These are phyloP conservation scores for Chloroceryle aenea DNA, from an alignment of 2,113 vertebrate species.

Conservation along the genomic window DNA sequence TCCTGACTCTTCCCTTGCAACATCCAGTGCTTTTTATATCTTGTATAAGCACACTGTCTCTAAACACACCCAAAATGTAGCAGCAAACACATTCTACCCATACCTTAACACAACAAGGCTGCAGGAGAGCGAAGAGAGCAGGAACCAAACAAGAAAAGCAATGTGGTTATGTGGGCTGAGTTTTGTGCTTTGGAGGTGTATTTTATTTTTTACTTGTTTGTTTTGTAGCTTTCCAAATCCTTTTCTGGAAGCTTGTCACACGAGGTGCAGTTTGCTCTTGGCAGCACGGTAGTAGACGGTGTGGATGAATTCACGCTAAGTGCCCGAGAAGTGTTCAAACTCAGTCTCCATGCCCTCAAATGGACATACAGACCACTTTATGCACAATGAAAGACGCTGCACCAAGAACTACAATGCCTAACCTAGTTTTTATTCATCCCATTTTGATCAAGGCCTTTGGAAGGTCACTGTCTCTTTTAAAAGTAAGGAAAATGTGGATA, in stretches of 20 bases:
- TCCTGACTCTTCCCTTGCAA: background rate
- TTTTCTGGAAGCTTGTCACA: background rate
- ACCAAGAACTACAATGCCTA: conserved; percentile 33
- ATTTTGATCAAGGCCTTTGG: conserved; percentile 67
- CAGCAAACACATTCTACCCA: background rate
- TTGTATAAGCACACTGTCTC: background rate
- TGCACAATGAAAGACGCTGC: conserved; percentile 58
- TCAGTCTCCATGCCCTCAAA: conserved; percentile 46
- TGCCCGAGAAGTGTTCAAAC: conserved; percentile 33
- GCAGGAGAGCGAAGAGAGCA: background rate
- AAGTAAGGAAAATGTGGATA: conserved; percentile 76
- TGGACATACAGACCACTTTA: conserved; percentile 29
- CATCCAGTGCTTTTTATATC: background rate
- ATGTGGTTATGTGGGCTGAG: background rate
- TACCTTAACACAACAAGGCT: background rate
- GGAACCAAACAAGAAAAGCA: background rate
- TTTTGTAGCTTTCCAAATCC: background rate
- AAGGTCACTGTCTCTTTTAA: conserved; percentile 78
- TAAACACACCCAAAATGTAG: background rate
- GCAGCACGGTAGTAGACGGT: background rate
- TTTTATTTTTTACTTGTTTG: background rate
- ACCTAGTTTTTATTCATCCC: conserved; percentile 68
- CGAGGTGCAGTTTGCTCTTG: background rate
- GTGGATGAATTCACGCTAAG: background rate
- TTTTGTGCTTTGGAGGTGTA: background rate